Conservation (phyloP, 2,888 invertebrate genomes). For the Tyria jacobaeae region DNA sequence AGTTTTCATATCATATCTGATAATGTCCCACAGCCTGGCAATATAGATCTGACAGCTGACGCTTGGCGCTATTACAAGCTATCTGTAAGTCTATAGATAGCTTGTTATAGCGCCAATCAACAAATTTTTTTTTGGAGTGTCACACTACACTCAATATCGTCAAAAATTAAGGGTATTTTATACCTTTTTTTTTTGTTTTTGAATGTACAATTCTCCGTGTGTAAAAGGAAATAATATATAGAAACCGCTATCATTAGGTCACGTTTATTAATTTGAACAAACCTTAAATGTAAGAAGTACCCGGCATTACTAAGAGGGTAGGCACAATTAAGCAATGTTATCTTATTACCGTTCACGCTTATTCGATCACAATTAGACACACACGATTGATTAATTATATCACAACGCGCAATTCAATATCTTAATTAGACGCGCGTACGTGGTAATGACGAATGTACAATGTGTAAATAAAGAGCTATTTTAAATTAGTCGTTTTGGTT, state of each 20-base stretch:
- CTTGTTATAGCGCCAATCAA: too few species aligned
- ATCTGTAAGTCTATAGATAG: too few species aligned
- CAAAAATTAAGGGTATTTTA: too few species aligned
- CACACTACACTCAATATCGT: too few species aligned
- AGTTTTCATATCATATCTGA: too few species aligned
- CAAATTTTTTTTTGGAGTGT: too few species aligned
- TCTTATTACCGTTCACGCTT: constrained; percentile 38
- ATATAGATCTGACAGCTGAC: too few species aligned
- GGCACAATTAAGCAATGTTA: constrained; percentile 26
- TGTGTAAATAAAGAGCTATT: not conserved
- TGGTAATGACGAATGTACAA: not conserved
- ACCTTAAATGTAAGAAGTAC: not conserved
- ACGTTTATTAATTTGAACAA: not conserved
- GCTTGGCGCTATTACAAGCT: too few species aligned
- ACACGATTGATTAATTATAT: constrained; percentile 36
- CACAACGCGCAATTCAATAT: constrained; percentile 34
- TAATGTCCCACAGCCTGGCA: too few species aligned
- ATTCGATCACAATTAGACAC: constrained; percentile 39
- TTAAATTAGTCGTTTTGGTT: not conserved
- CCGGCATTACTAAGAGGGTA: not conserved
- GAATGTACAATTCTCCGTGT: too few species aligned
- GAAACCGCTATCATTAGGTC: not conserved
- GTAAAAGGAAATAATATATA: too few species aligned
- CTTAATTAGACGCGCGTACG: constrained; percentile 30
- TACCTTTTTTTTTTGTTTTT: too few species aligned